Base-by-base conservation (phyloP, 2,797 vertebrate species). In the Poeciliopsis gracilis region DNA sequence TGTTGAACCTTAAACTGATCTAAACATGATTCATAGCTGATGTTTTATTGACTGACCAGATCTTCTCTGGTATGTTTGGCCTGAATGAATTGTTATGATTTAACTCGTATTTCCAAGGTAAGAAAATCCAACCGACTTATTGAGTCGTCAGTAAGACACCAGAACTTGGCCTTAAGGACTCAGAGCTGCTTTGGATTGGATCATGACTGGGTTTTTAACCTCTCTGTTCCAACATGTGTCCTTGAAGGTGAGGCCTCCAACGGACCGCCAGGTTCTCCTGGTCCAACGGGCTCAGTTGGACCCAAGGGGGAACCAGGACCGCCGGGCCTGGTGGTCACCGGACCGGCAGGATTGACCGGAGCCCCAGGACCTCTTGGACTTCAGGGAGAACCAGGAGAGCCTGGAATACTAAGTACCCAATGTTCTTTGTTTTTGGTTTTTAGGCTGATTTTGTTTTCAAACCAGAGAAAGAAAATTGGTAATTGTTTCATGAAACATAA, bases 231-330 rank as follows among this genome's bases (percentile, higher is more conserved):
- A 25, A 25, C 67, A 7, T 63, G 8, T 23, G 72, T 57, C 43
- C 33, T 36, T 77, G 0, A 0, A 95, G 94, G 91, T 72, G 59
- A 53, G 16, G 73, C 13, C 25, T 0, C 8, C 1, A 0, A 70
- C 20, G 92, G 93, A 47, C 57, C 66, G 11, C 53, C 11, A 0
- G 94, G 94, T 0, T 70, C 28, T 0, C 84, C 23, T 15, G 94
- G 94, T n/a, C 77, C 82, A 0, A 85, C 89, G 0, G 94, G 94
- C 12, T 84, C 11, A 0, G 16, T 28, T 10, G 94, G 94, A 77
- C 25, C 33, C 2, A 93, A 81, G 86, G 94, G 94, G 84, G 86
- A 93, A 5, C 41, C 25, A 53, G 94, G 94, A 76, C 86, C 89
- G 1, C 72, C 82, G 0, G 92, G 83, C 2, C 88, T 87, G 0